These are phyloP conservation scores for Mythimna lalbum DNA, from an alignment of 2,888 invertebrate genomes.

Conservation along the genomic window DNA sequence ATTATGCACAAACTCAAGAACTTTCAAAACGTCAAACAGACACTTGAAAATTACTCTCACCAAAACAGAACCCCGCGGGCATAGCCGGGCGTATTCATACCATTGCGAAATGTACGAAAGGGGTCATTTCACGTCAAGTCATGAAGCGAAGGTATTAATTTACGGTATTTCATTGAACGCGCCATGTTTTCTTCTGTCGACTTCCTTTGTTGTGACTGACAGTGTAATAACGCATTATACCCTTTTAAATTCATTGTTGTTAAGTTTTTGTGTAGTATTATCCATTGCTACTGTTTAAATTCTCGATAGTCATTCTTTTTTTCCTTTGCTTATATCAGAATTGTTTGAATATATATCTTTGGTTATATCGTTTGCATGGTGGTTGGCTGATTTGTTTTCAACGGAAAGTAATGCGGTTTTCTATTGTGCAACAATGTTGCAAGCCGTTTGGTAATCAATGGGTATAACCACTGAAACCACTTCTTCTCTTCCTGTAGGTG, in stretches of 20 bases:
- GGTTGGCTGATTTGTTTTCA: constrained; percentile 18
- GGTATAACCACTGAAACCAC: background rate
- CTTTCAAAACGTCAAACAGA: constrained; percentile 49
- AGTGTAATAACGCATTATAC: constrained; percentile 58
- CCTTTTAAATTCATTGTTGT: constrained; percentile 55
- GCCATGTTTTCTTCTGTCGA: constrained; percentile 52
- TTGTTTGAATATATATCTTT: constrained; percentile 17
- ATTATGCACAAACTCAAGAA: constrained; percentile 25
- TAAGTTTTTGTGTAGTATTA: constrained; percentile 52
- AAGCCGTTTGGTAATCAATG: background rate
- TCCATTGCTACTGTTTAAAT: constrained; percentile 55
- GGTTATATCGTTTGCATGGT: constrained; percentile 30
- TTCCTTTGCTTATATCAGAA: no score
- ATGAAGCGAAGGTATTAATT: constrained; percentile 74
- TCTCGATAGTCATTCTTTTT: constrained; percentile 39
- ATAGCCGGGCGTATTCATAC: constrained; percentile 49
- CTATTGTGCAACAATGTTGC: constrained; percentile 27
- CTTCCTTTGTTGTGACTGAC: constrained; percentile 58
- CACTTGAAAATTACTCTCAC: constrained; percentile 50
- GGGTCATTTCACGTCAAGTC: constrained; percentile 67
- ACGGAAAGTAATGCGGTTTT: constrained; percentile 30
- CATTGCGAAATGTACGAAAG: constrained; percentile 54
- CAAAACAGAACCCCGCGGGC: constrained; percentile 50
- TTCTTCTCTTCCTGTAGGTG: background rate
- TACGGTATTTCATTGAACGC: constrained; percentile 67